These are phyloP conservation scores for Diacarnus erythraeanus DNA, from an alignment of 37 sponge, comb jelly and placozoan species.

Conservation along the genomic window DNA sequence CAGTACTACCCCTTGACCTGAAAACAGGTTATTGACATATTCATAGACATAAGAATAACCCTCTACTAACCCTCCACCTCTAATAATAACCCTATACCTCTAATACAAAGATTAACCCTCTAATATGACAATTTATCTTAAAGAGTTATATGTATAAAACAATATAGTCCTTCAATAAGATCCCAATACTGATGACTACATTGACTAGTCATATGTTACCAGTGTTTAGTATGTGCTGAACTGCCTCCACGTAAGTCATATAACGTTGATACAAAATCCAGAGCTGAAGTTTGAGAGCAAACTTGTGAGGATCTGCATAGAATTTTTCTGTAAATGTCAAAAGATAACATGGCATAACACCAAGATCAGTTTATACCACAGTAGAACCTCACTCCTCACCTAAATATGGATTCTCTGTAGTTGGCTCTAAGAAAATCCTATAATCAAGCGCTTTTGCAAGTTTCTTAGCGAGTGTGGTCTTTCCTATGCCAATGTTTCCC, in stretches of 20 bases:
- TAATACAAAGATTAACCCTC: too few relatives aligned
- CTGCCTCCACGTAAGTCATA: constrained; percentile 73
- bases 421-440: constrained; percentile 78
- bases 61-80: neutral
- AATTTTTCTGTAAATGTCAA: constrained; percentile 55
- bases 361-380: neutral
- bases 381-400: constrained; percentile 13
- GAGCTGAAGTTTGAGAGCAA: constrained; percentile 84
- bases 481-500: constrained; percentile 89
- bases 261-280: constrained; percentile 88
- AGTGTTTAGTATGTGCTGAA: constrained; percentile 63
- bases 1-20: constrained; percentile 75
- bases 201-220: constrained; percentile 35
- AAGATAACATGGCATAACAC: neutral
- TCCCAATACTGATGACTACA: too few relatives aligned
- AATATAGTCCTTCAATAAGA: too few relatives aligned
- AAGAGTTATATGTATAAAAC: too few relatives aligned
- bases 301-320: constrained; percentile 84
- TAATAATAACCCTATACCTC: too few relatives aligned
- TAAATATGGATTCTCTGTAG: constrained; percentile 87
- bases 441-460: constrained; percentile 56
- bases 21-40: neutral
- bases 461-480: constrained; percentile 80
- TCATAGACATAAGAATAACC: neutral
- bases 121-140: too few relatives aligned